Conservation (phyloP, 2,113 vertebrate species). For the Plectropomus leopardus region DNA sequence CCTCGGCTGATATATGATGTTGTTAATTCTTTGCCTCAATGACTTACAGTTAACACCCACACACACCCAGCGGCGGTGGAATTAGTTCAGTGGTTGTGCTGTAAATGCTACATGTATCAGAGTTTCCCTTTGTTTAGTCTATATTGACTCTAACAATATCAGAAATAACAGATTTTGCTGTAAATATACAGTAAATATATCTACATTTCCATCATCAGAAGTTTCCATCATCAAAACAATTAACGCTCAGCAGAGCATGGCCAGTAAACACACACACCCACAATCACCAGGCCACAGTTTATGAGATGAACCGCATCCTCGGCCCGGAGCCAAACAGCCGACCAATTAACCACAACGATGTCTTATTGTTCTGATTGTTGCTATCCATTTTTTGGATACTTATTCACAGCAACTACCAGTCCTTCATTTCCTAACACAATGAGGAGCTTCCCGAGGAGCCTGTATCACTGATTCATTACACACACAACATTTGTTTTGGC, state of each 20-base stretch:
- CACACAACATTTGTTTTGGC: conserved; percentile 1
- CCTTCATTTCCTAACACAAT: neutral
- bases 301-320: conserved; percentile 47
- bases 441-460: neutral
- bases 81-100: neutral
- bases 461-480: neutral
- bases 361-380: neutral
- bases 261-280: conserved; percentile 34
- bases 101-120: neutral
- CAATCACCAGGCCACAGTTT: conserved; percentile 24
- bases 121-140: neutral
- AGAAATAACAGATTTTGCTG: neutral
- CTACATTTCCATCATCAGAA: conserved; percentile 17
- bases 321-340: conserved; percentile 34
- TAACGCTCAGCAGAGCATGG: conserved; percentile 12
- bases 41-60: conserved; percentile 3
- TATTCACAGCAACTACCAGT: neutral
- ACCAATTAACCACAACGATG: conserved; percentile 19
- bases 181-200: neutral
- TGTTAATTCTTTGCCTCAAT: conserved; percentile 41
- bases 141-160: neutral
- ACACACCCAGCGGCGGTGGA: neutral
- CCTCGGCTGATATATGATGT: conserved; percentile 44
- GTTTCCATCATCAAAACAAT: conserved; percentile 48
- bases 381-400: neutral